These are phyloP conservation scores for Nephrocerus scutellatus DNA, from an alignment of 2,888 invertebrate species.

Conservation along the genomic window DNA sequence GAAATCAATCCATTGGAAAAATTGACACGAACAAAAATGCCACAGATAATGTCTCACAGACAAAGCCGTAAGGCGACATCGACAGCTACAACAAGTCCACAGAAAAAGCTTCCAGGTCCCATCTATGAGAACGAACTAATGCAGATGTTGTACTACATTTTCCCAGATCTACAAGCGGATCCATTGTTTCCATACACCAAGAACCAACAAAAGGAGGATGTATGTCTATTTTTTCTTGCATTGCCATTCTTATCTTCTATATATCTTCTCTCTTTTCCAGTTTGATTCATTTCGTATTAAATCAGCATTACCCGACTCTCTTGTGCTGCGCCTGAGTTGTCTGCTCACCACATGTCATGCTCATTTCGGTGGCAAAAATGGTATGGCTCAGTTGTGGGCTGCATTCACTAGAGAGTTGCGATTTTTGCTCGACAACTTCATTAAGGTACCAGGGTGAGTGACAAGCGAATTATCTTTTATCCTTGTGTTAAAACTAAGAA, in stretches of 20 bases:
- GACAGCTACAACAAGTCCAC: conserved; percentile 43
- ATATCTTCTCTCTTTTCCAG: conserved; percentile 40
- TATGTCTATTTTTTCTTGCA: conserved; percentile 30
- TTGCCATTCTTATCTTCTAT: background rate
- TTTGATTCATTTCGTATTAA: conserved; percentile 55
- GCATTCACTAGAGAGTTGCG: conserved; percentile 87
- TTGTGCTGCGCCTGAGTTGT: conserved; percentile 75
- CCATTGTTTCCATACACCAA: conserved; percentile 52
- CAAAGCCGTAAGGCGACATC: conserved; percentile 28
- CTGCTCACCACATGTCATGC: conserved; percentile 66
- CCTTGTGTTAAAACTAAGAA: too few species aligned
- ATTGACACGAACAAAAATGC: conserved; percentile 70
- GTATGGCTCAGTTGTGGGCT: conserved; percentile 87
- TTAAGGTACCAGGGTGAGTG: conserved; percentile 77
- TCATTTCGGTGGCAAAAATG: conserved; percentile 65
- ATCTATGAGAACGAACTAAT: conserved; percentile 68
- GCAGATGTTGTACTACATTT: conserved; percentile 72
- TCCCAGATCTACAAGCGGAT: conserved; percentile 77
- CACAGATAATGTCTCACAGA: conserved; percentile 49
- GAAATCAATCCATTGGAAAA: conserved; percentile 58
- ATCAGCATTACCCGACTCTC: conserved; percentile 69
- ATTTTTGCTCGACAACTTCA: conserved; percentile 78
- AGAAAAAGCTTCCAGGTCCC: conserved; percentile 62
- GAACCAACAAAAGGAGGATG: conserved; percentile 48
- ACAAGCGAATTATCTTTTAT: background rate